Evolutionary conservation across 1,140 invertebrate species (phyloP).

Genomic region (Formica exsecta): DNA sequence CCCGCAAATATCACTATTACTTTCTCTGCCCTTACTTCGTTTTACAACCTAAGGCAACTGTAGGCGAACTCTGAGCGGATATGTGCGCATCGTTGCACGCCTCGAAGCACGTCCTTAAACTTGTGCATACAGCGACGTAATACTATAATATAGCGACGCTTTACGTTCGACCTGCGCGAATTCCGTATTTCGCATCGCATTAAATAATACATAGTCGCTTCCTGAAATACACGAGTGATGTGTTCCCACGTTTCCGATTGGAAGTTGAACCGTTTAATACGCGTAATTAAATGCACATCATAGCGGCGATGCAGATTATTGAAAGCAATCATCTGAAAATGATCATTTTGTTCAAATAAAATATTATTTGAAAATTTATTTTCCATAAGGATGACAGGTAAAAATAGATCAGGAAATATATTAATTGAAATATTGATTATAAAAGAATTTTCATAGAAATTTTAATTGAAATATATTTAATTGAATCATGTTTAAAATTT

Average conservation of each 20-base stretch:
- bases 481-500: no score
- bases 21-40: slow-evolving; percentile 43
- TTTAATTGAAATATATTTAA: no score
- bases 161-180: slow-evolving; percentile 31
- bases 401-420: background rate
- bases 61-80: slow-evolving; percentile 22
- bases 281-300: background rate
- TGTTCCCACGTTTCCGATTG: slow-evolving; percentile 15
- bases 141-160: no score
- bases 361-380: no score
- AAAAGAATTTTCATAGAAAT: no score
- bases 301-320: background rate
- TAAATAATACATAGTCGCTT: background rate
- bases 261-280: background rate
- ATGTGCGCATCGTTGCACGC: slow-evolving; percentile 29
- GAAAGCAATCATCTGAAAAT: no score
- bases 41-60: slow-evolving; percentile 14
- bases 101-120: slow-evolving; percentile 47
- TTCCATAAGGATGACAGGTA: background rate
- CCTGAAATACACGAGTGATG: slow-evolving; percentile 5
- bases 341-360: no score
- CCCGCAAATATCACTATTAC: slow-evolving; percentile 14
- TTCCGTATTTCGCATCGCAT: slow-evolving; percentile 26
- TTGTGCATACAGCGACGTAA: slow-evolving; percentile 42
- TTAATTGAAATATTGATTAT: no score